These are phyloP conservation scores for Carposina sasakii DNA, from an alignment of 1,140 invertebrate species.

Conservation along the genomic window DNA sequence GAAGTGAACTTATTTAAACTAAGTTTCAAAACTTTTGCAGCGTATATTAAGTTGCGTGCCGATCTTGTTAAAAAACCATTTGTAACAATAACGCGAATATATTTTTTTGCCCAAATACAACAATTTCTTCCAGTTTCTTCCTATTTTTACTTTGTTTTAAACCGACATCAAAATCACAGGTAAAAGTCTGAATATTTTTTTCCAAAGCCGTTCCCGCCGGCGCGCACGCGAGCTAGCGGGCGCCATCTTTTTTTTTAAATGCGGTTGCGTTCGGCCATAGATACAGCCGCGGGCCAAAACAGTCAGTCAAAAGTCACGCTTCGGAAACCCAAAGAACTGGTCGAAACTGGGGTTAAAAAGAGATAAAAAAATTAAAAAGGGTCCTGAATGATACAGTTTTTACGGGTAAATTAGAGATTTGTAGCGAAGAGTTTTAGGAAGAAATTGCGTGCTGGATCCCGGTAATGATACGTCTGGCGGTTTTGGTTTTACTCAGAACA, in stretches of 20 bases:
- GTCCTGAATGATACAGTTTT: constrained; percentile 57
- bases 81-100: too few relatives aligned
- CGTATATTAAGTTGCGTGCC: too few relatives aligned
- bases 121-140: background rate
- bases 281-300: constrained; percentile 45
- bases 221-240: constrained; percentile 37
- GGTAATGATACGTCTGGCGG: constrained; percentile 48
- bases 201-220: constrained; percentile 40
- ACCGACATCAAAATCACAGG: constrained; percentile 45
- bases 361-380: constrained; percentile 44
- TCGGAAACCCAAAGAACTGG: too few relatives aligned
- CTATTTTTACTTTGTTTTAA: constrained; percentile 31
- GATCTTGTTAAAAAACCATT: too few relatives aligned
- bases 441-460: constrained; percentile 49
- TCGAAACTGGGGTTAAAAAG: constrained; percentile 25
- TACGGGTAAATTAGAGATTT: constrained; percentile 60
- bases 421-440: constrained; percentile 40
- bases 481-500: constrained; percentile 28
- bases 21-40: too few relatives aligned
- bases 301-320: constrained; percentile 63
- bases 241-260: constrained; percentile 47
- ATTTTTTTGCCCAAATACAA: too few relatives aligned
- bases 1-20: too few relatives aligned
- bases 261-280: constrained; percentile 42
- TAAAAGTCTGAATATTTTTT: constrained; percentile 42